Conservation (phyloP, 2,113 vertebrate species). For the Bettongia penicillata region DNA sequence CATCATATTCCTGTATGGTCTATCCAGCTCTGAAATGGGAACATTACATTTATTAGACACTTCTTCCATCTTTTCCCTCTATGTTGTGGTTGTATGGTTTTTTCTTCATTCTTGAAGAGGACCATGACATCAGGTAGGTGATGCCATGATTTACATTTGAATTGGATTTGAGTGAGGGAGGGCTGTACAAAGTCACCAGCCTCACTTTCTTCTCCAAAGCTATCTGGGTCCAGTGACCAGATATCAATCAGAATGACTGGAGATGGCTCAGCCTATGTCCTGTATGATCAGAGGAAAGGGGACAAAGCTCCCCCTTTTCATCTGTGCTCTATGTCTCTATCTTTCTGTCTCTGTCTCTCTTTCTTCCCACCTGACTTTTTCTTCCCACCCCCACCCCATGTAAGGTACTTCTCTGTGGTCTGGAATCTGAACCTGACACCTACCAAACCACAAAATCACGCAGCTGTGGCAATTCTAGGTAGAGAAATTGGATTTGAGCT, state of each 20-base stretch:
- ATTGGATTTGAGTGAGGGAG: no score
- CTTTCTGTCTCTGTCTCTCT: background rate
- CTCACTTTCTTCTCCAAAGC: no score
- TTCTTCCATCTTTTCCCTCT: background rate
- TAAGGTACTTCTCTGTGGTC: background rate
- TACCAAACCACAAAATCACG: background rate
- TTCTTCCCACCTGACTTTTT: background rate
- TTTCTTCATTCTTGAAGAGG: no score
- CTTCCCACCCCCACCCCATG: background rate
- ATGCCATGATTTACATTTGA: no score
- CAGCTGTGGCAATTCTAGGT: background rate
- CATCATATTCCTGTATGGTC: background rate
- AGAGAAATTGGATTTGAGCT: background rate
- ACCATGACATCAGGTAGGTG: no score
- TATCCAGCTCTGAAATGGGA: background rate
- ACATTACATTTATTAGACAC: background rate
- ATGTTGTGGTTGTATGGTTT: no score
- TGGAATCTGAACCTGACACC: background rate
- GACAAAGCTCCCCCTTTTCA: background rate
- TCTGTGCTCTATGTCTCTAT: background rate
- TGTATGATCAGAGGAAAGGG: background rate
- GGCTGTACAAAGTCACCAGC: no score
- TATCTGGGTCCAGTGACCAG: no score
- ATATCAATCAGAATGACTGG: no score
- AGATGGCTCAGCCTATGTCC: no score